Evolutionary conservation across 2,888 invertebrate genomes (phyloP).

Genomic region (Serripes groenlandicus): DNA sequence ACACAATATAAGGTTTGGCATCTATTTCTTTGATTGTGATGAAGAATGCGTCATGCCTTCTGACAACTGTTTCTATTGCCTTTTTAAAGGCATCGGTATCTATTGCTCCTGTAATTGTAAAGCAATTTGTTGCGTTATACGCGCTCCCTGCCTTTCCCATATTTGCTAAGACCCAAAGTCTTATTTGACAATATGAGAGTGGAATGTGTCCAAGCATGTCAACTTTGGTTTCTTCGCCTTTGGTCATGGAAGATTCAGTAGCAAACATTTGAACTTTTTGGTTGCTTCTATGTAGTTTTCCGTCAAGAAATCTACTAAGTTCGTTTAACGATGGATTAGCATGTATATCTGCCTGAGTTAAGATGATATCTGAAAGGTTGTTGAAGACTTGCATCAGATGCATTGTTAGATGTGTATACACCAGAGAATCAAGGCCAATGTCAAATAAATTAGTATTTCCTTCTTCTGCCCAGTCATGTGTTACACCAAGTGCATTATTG

Average conservation of each 20-base stretch:
- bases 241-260: background rate
- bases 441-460: background rate
- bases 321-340: background rate
- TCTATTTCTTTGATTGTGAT: conserved; percentile 1
- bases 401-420: conserved; percentile 8
- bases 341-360: conserved; percentile 4
- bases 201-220: background rate
- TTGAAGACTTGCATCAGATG: background rate
- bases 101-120: background rate
- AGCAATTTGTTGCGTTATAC: background rate
- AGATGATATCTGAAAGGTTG: background rate
- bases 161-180: conserved; percentile 2
- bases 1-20: background rate
- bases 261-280: too few relatives aligned
- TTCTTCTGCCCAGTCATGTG: background rate
- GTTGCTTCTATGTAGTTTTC: too few relatives aligned
- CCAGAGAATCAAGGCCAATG: conserved; percentile 3
- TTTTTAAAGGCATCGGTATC: conserved; percentile 11
- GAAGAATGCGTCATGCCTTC: conserved; percentile 6
- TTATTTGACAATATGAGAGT: conserved; percentile 6
- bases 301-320: background rate
- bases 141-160: background rate
- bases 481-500: background rate
- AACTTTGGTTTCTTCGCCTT: background rate
- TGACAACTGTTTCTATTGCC: background rate